Evolutionary conservation across 2,113 vertebrate species (phyloP).

Genomic region (Leiothrix lutea): DNA sequence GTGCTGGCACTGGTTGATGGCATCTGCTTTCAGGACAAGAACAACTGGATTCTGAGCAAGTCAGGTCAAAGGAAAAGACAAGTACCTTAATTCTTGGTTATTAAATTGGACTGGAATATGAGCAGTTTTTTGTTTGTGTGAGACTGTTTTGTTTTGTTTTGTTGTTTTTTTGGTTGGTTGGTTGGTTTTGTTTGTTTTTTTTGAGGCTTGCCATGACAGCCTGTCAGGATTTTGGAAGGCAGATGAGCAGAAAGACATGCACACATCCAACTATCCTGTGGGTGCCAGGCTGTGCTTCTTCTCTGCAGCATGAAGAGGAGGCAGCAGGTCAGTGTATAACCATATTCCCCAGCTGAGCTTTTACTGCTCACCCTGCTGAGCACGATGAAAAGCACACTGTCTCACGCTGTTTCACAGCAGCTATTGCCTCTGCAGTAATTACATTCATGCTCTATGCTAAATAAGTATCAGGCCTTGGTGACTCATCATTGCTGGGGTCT

Average conservation of each 20-base stretch:
- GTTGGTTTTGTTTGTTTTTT: background rate
- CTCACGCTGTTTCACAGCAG: constrained; percentile 21
- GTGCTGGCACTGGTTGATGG: background rate
- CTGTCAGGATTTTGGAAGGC: background rate
- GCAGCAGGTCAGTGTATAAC: background rate
- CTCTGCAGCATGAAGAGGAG: background rate
- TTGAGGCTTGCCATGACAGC: background rate
- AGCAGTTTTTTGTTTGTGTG: background rate
- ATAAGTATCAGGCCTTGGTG: constrained; percentile 9
- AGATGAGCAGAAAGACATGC: background rate
- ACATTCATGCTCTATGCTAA: background rate
- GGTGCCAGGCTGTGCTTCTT: background rate
- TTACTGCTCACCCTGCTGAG: constrained; percentile 13
- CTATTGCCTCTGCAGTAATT: constrained; percentile 1
- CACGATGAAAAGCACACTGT: background rate
- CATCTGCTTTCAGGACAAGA: background rate
- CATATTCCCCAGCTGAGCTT: background rate
- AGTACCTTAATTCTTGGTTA: background rate
- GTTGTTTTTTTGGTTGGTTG: background rate
- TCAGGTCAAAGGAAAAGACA: background rate
- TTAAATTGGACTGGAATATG: background rate
- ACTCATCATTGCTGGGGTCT: background rate
- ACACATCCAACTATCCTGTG: background rate
- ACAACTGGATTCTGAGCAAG: background rate
- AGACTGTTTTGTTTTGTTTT: background rate